phyloP scores from a whole-genome alignment of 2,113 vertebrate genomes.

The Trematomus loennbergii region DNA sequence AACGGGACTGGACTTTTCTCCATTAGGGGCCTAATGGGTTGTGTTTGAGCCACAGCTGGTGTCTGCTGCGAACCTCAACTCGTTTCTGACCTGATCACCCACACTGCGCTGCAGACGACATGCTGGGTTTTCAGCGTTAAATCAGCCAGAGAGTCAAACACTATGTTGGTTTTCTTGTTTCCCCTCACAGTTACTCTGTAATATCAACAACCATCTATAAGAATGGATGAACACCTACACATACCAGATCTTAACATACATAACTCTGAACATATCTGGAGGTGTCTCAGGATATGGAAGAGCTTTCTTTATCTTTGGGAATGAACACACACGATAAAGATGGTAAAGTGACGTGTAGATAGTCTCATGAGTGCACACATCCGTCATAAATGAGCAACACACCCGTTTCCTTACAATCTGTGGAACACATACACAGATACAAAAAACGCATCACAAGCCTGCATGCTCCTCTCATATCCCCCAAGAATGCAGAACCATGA shows the following conservation, averaged over 20 bases:
- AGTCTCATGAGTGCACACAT: slow-evolving; percentile 21
- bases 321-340: slow-evolving; percentile 24
- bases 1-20: slow-evolving; percentile 52
- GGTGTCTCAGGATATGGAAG: slow-evolving; percentile 7
- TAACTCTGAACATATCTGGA: slow-evolving; percentile 26
- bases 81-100: slow-evolving; percentile 50
- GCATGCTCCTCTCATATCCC: slow-evolving; percentile 18
- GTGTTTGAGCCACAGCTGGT: slow-evolving; percentile 70
- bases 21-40: slow-evolving; percentile 70
- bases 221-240: slow-evolving; percentile 8
- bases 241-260: slow-evolving; percentile 28
- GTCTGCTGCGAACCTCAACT: slow-evolving; percentile 57
- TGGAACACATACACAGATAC: slow-evolving; percentile 28
- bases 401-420: slow-evolving; percentile 5
- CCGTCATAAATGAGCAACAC: slow-evolving; percentile 20
- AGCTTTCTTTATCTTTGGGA: slow-evolving; percentile 42
- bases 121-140: slow-evolving; percentile 42
- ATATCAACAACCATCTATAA: slow-evolving; percentile 27
- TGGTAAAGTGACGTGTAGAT: slow-evolving; percentile 19
- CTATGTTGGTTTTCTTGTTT: background rate
- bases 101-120: slow-evolving; percentile 39
- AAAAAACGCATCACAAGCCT: slow-evolving; percentile 47
- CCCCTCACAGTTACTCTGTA: background rate
- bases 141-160: slow-evolving; percentile 7
- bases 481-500: slow-evolving; percentile 34